Base-by-base conservation (phyloP, 2,888 invertebrate genomes). In the Phorcus lineatus region DNA sequence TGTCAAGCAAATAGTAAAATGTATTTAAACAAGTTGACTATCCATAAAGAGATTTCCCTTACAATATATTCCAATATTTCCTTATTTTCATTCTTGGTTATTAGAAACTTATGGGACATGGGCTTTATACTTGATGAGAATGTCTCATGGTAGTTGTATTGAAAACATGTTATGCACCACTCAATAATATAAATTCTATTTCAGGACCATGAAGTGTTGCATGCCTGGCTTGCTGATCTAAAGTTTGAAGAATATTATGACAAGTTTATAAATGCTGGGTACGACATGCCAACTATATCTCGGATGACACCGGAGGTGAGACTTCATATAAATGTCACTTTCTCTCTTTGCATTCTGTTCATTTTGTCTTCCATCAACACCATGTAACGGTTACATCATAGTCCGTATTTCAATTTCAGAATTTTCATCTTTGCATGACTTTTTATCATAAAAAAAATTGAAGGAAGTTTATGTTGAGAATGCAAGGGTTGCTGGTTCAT, bases 271-370 rank as follows among this genome's bases (percentile, higher is more conserved):
- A 96, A 97, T 62, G 98, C 99, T 17, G 99, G 99, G 54, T 99
- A 99, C 93, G 99, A 99, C 94, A 95, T 99, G 94, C 96, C 98
- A 36, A 99, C 99, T 0, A 97, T 99, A 91, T 97, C 98, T n/a
- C 95, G 98, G 88, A 99, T 99, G 98, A 99, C 99, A 17, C 99
- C 99, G 0, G 99, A 99, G 94, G 98, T 94, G 89, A 86, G 81
- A 7, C 28, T 19, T 17, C 1, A 1, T 57, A 16, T 57, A 4
- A 24, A 55, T 9, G 4, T 55, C 3, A 55, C 22, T 55, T 55
- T 55, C n/a, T 55, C 3, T 55, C 11, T 19, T 55, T 2, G 4
- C 3, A 55, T 55, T 55, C 22, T 55, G 22, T 55, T 55, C 22
- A 2, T 4, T 55, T 55, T 36, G n/a, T 7, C 36, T 36, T 36